Base-by-base conservation (phyloP, 1,140 invertebrate genomes). In the Cataglyphis hispanica region DNA sequence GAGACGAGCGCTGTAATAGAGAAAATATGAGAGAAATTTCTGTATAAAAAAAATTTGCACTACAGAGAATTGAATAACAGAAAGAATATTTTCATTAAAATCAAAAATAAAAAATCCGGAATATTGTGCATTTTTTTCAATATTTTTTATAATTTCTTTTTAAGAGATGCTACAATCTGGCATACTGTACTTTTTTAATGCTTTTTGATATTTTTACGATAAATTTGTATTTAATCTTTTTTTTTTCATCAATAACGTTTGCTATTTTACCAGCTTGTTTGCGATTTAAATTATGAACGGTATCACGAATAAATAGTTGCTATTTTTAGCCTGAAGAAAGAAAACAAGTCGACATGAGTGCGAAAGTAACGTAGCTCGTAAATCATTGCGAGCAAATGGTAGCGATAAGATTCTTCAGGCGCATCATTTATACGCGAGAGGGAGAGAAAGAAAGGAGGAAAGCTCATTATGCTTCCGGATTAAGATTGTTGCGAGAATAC, bases 341-440 rank as follows among this genome's bases (percentile, higher is more conserved):
- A 50, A 22, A 78, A 34, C 43, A 19, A 67, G 8, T 8, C n/a
- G 4, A 16, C 46, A 10, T 22, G 27, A 80, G 31, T 53, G 34
- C 43, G 22, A 69, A 69, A 56, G 22, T 69, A 80, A 69, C 64
- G 6, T 69, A 10, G 8, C 40, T 77, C 75, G 27, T 77, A 77
- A 77, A 64, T 64, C 40, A 77, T 77, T 61, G 25, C 60, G 11
- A 16, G 11, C 27, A 43, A 46, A 34, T 50, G 27, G 25, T 46
- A 31, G 37, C 25, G 58, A 77, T 77, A 43, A 77, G 40, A 66
- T 80, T 58, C 50, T 53, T 50, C 16, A 56, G 19, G 43, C 60
- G 13, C 40, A 56, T 69, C n/a, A 80, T 27, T 80, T 56, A 69
- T 64, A 37, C 40, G 16, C 37, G 37, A 22, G 70, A 22, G 4